Evolutionary conservation across 1,140 invertebrate genomes (phyloP).

Genomic region (Drosophila tropicalis): DNA sequence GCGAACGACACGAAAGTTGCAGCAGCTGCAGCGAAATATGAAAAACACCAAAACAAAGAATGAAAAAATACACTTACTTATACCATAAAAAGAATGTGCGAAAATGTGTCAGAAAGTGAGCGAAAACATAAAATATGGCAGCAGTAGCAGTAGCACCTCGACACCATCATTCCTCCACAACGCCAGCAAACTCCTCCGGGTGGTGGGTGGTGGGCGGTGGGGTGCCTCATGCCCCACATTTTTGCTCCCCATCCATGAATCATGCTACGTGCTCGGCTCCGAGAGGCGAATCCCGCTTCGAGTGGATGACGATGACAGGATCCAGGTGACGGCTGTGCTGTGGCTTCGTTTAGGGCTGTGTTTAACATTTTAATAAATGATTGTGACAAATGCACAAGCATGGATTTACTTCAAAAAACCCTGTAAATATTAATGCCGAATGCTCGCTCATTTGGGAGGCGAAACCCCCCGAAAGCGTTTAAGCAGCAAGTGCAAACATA

Average conservation of each 20-base stretch:
- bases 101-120: slow-evolving; percentile 74
- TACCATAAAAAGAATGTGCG: slow-evolving; percentile 60
- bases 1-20: slow-evolving; percentile 36
- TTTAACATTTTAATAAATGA: slow-evolving; percentile 79
- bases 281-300: slow-evolving; percentile 22
- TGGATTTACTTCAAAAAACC: slow-evolving; percentile 46
- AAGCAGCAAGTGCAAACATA: not conserved
- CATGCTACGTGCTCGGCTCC: slow-evolving; percentile 64
- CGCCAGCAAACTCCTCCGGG: slow-evolving; percentile 20
- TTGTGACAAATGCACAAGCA: slow-evolving; percentile 64
- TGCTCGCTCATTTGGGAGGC: slow-evolving; percentile 14
- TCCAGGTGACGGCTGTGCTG: slow-evolving; percentile 51
- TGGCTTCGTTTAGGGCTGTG: slow-evolving; percentile 52
- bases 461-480: not conserved
- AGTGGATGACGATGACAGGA: slow-evolving; percentile 50
- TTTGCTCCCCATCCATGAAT: slow-evolving; percentile 55
- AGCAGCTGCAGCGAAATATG: slow-evolving; percentile 31
- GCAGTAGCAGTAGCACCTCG: slow-evolving; percentile 16
- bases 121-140: slow-evolving; percentile 67
- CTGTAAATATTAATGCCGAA: slow-evolving; percentile 55
- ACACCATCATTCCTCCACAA: not conserved
- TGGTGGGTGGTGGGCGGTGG: too few species aligned
- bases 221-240: slow-evolving; percentile 29
- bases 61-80: slow-evolving; percentile 32
- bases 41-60: slow-evolving; percentile 23